phyloP scores from a whole-genome alignment of 1,140 invertebrate species.

The Euglossa dilemma region DNA sequence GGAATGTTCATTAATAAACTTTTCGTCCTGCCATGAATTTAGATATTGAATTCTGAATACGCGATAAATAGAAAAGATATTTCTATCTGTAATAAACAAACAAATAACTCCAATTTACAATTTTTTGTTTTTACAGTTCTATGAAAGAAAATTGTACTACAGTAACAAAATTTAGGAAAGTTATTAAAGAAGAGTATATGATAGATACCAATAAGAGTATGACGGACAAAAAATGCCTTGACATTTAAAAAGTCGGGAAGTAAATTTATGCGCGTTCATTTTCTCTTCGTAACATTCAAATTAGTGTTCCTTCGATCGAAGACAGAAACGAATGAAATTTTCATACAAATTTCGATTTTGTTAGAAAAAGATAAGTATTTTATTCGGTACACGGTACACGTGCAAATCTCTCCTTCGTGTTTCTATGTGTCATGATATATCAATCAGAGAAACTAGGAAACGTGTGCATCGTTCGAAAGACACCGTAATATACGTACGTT shows the following conservation, averaged over 20 bases:
- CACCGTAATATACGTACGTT: neutral
- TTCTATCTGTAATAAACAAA: neutral
- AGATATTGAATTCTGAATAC: neutral
- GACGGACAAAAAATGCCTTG: neutral
- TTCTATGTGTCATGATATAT: slow-evolving; percentile 17
- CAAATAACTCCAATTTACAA: neutral
- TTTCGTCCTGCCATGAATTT: neutral
- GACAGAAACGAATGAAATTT: neutral
- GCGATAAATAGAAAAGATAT: neutral
- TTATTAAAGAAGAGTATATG: too few relatives aligned
- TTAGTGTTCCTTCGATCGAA: neutral
- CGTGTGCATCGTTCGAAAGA: neutral
- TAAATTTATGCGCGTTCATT: slow-evolving; percentile 8
- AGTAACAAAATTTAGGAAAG: neutral
- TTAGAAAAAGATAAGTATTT: neutral
- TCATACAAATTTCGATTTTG: neutral
- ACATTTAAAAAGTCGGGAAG: slow-evolving; percentile 7
- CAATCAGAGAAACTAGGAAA: slow-evolving; percentile 25
- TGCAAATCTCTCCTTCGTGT: slow-evolving; percentile 4
- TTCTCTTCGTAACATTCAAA: neutral
- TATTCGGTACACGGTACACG: neutral
- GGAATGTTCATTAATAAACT: neutral
- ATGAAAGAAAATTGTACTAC: neutral
- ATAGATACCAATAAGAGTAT: neutral
- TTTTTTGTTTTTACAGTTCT: neutral